Evolutionary conservation across 2,888 invertebrate genomes (phyloP).

Genomic region (Plagiodera versicolora): DNA sequence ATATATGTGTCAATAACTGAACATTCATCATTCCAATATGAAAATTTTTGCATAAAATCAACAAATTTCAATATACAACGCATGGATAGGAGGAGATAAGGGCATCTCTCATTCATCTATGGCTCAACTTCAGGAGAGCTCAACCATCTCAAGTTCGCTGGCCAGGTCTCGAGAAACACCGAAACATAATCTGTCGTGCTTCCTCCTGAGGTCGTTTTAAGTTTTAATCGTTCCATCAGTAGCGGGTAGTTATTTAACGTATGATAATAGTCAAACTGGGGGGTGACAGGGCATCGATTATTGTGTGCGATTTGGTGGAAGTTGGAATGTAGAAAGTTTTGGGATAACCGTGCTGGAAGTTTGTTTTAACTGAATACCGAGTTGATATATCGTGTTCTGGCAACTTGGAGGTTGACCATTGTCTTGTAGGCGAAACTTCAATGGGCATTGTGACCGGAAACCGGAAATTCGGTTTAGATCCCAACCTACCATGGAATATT

Average conservation of each 20-base stretch:
- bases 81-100: too few species aligned
- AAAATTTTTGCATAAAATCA: too few species aligned
- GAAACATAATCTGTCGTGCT: neutral
- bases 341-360: neutral
- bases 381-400: neutral
- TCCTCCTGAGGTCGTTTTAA: neutral
- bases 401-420: neutral
- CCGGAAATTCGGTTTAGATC: neutral
- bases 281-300: conserved; percentile 25
- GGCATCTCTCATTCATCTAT: too few species aligned
- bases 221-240: neutral
- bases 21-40: too few species aligned
- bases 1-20: too few species aligned
- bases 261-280: conserved; percentile 26
- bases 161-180: neutral
- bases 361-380: neutral
- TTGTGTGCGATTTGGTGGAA: conserved; percentile 16
- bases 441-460: neutral
- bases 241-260: conserved; percentile 23
- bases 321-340: conserved; percentile 10
- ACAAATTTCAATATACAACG: too few species aligned
- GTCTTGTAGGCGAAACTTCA: neutral
- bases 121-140: too few species aligned
- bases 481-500: neutral
- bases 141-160: too few species aligned